Evolutionary conservation across 2,113 vertebrate species (phyloP), one percentile per base, ranked within the genome.

Genomic region (Malurus alboscapulatus): DNA sequence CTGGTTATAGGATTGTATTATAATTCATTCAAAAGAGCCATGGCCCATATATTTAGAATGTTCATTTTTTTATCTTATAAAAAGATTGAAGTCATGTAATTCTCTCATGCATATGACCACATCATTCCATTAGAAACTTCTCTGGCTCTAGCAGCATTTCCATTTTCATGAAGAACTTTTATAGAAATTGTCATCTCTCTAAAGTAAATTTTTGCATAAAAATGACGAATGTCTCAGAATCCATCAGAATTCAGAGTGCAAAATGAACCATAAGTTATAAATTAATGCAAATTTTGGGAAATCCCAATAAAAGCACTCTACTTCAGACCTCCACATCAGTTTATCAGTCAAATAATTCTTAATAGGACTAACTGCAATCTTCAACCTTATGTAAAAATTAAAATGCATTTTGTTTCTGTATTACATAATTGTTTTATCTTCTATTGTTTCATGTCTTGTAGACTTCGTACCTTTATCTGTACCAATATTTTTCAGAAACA

Each of bases 191-290:
- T 92, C 93, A 95, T 93, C 93, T 93, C 79, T 92, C 84, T 92
- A 95, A 97, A 91, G 91, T 79, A 90, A 95, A 95, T 95, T 97
- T 96, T 87, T 85, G 91, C 93, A 95, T 94, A n/a, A 90, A 97
- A 97, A 83, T 93, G 83, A 97, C 93, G 73, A 94, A 95, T 95
- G 85, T 71, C 95, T 96, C 75, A 92, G 72, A 81, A 73, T 44
- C 47, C 57, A 87, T 93, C 88, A 85, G 75, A 95, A 96, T 91
- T 94, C 93, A 94, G 84, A 96, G n/a, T 82, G 72, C 66, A 91
- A 82, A 90, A 88, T 92, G 88, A 94, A 88, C 61, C 3, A 0
- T 82, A 92, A 94, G 59, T 91, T 94, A 88, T 87, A 93, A 93
- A 92, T 77, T 48, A 94, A 91, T 92, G 82, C 26, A 88, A 89